Conservation (phyloP, 2,113 vertebrate species). For the Ramphastos sulfuratus region DNA sequence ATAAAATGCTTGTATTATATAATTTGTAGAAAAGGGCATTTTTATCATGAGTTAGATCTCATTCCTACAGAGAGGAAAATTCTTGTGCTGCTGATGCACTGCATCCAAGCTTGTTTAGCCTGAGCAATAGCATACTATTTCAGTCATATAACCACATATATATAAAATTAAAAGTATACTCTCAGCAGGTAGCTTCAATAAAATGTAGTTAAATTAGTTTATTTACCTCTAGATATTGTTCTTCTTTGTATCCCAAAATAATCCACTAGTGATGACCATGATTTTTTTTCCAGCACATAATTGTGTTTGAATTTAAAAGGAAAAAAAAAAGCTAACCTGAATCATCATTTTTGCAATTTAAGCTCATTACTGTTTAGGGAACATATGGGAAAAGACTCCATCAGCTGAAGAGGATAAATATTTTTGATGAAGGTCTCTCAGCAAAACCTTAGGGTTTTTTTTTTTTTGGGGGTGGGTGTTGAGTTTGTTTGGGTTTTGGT, state of each 20-base stretch:
- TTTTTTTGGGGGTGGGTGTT: too few relatives aligned
- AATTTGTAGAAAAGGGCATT: neutral
- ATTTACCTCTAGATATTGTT: too few relatives aligned
- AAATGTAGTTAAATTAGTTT: too few relatives aligned
- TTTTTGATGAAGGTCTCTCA: neutral
- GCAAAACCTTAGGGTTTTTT: neutral
- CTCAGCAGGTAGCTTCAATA: too few relatives aligned
- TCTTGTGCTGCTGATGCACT: neutral
- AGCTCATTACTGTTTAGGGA: neutral
- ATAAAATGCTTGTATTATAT: neutral
- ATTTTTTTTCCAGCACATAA: too few relatives aligned
- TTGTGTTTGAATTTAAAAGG: too few relatives aligned
- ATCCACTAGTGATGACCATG: too few relatives aligned
- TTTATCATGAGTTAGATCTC: neutral
- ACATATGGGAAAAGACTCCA: neutral
- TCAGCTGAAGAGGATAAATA: neutral
- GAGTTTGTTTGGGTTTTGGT: too few relatives aligned
- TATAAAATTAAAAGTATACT: too few relatives aligned
- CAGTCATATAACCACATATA: neutral
- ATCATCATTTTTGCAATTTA: neutral
- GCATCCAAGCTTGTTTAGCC: neutral
- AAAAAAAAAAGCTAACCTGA: neutral
- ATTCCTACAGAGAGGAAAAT: neutral
- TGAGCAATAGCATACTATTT: neutral
- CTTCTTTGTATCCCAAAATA: too few relatives aligned